Conservation (phyloP, 2,888 invertebrate genomes). For the Hofmannophila pseudospretella region DNA sequence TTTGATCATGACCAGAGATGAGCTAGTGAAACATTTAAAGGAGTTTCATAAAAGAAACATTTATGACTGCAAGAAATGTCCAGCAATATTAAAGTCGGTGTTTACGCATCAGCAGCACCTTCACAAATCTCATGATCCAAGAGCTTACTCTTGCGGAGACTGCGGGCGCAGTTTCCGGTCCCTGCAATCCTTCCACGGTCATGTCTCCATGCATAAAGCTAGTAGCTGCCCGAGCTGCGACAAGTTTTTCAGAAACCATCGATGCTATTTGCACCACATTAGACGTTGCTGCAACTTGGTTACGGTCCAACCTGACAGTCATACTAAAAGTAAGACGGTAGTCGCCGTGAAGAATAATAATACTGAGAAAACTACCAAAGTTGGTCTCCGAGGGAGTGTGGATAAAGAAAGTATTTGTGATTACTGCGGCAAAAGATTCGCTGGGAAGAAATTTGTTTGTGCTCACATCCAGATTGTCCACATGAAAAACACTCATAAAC, state of each 20-base stretch:
- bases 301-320: no score
- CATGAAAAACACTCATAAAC: slow-evolving; percentile 52
- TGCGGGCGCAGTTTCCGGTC: slow-evolving; percentile 52
- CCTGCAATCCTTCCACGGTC: slow-evolving; percentile 43
- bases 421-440: slow-evolving; percentile 56
- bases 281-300: slow-evolving; percentile 50
- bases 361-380: slow-evolving; percentile 37
- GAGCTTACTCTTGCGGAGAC: slow-evolving; percentile 48
- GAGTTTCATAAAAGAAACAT: slow-evolving; percentile 31
- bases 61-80: slow-evolving; percentile 51
- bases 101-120: no score
- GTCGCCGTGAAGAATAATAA: slow-evolving; percentile 37
- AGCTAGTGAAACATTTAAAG: slow-evolving; percentile 41
- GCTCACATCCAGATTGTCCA: slow-evolving; percentile 68
- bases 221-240: slow-evolving; percentile 55
- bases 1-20: slow-evolving; percentile 42
- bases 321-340: no score
- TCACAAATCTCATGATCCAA: no score
- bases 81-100: slow-evolving; percentile 34
- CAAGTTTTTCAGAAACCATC: slow-evolving; percentile 48
- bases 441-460: slow-evolving; percentile 50
- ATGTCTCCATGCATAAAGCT: slow-evolving; percentile 39
- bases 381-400: slow-evolving; percentile 48
- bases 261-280: slow-evolving; percentile 54
- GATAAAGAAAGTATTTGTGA: slow-evolving; percentile 53